A percentile compares a stretch with the other conserved stretches of the same genome.
Conservation (phyloP, 2,888 invertebrate genomes). For the Acronicta leporina region DNA sequence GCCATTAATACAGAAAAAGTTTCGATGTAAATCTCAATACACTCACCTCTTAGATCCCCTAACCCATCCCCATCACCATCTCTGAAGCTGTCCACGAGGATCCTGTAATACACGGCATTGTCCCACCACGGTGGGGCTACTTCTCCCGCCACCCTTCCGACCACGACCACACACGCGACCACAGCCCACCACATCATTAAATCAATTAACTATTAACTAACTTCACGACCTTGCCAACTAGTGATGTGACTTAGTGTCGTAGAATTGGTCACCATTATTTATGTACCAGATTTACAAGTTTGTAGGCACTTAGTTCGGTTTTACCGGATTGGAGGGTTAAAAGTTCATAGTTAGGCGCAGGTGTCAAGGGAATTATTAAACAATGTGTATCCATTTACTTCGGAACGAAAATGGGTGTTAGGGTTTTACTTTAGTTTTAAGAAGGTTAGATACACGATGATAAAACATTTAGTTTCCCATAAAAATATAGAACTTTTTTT, state of each 20-base stretch:
- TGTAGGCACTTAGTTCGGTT: slow-evolving; percentile 7
- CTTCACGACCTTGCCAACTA: slow-evolving; percentile 35
- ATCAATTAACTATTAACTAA: slow-evolving; percentile 20
- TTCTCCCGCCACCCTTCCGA: slow-evolving; percentile 39
- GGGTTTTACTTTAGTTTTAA: neutral
- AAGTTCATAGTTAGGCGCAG: slow-evolving; percentile 26
- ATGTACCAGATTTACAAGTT: slow-evolving; percentile 15
- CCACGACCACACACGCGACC: slow-evolving; percentile 61
- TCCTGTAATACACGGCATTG: slow-evolving; percentile 93
- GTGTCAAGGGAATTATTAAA: slow-evolving; percentile 34
- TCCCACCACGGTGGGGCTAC: slow-evolving; percentile 92
- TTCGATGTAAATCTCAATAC: neutral
- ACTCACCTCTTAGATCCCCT: slow-evolving; percentile 94
- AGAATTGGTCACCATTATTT: slow-evolving; percentile 12
- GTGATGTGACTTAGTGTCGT: slow-evolving; percentile 37
- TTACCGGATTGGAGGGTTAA: slow-evolving; percentile 21
- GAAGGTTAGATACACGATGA: too few species aligned
- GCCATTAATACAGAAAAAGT: neutral
- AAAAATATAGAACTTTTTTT: too few species aligned
- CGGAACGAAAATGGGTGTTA: neutral
- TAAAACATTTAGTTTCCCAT: too few species aligned
- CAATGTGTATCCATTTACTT: slow-evolving; percentile 34
- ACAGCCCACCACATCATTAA: slow-evolving; percentile 66
- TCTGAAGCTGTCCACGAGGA: slow-evolving; percentile 94
- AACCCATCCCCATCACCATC: slow-evolving; percentile 95